Evolutionary conservation across 2,888 invertebrate species (phyloP).

Genomic region (Cylloceria caligata): DNA sequence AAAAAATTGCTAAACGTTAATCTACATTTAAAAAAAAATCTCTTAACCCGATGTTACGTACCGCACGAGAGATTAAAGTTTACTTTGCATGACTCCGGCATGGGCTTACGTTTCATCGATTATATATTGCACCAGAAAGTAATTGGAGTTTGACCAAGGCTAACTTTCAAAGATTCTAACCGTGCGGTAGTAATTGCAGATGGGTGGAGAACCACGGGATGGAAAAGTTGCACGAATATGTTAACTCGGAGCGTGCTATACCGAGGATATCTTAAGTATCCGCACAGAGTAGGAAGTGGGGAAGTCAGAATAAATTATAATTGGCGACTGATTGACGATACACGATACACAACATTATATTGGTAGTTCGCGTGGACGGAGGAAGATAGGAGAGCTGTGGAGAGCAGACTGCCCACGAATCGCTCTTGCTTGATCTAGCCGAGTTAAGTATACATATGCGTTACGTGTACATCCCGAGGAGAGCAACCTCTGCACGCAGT

Average conservation of each 20-base stretch:
- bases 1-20: too few species aligned
- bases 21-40: too few species aligned
- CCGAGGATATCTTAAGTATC: slow-evolving; percentile 34
- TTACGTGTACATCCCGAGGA: slow-evolving; percentile 22
- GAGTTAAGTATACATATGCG: slow-evolving; percentile 16
- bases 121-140: not conserved
- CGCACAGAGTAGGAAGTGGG: not conserved
- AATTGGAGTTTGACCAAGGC: not conserved
- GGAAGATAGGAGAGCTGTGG: slow-evolving; percentile 8
- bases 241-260: slow-evolving; percentile 21
- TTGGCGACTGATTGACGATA: slow-evolving; percentile 28
- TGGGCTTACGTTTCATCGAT: not conserved
- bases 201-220: not conserved
- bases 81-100: not conserved
- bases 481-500: slow-evolving; percentile 16
- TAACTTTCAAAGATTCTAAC: not conserved
- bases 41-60: too few species aligned
- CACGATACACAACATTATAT: slow-evolving; percentile 28
- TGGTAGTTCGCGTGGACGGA: slow-evolving; percentile 24
- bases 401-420: slow-evolving; percentile 17
- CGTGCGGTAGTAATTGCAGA: slow-evolving; percentile 13
- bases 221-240: slow-evolving; percentile 26
- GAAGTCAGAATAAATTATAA: slow-evolving; percentile 39
- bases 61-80: not conserved
- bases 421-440: slow-evolving; percentile 23